Evolutionary conservation across 2,888 invertebrate genomes (phyloP), one percentile per base, ranked within the genome.

Genomic region (Girardia tigrina): DNA sequence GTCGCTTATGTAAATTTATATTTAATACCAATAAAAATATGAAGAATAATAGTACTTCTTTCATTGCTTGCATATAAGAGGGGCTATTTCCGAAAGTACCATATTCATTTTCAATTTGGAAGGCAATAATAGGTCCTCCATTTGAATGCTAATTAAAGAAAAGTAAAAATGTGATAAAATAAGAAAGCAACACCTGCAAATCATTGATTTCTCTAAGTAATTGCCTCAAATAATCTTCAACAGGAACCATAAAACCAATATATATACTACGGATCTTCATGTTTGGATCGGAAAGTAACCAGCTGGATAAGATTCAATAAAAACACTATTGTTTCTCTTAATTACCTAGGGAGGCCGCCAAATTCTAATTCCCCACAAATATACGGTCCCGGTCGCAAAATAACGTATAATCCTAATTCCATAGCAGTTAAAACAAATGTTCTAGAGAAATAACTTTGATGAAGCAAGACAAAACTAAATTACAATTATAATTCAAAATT

Each of bases 101-200:
- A 79, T 85, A 87, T 78, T 87, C 87, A 80, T 87, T 87, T 80
- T 87, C 87, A 42, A 87, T 81, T 82, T 83, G 83, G 0, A 82
- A 78, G 26, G 85, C 86, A 77, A 87, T 87, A 75, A 87, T 86
- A 0, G 87, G 85, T 1, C 87, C 87, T 12, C 86, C 86, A 42
- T 80, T 78, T 1, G 82, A 81, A 79, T 85, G 84, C 83, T 83
- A 78, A 20, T 79, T 78, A 6, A 72, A 74, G 70, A 73, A 70
- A 27, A 26, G 16, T 14, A 36, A 76, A 77, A 23, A 12, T n/a
- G 4, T 29, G 20, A n/a, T 16, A 14, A 28, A 0, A 27, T 28
- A 4, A n/a, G n/a, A 12, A 6, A 16, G 16, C 14, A 4, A 71
- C 77, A 82, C 83, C 84, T 88, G 87, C 79, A 86, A 79, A 76